phyloP scores from a whole-genome alignment of 2,797 vertebrate genomes.

The Microctenopoma lineatum region DNA sequence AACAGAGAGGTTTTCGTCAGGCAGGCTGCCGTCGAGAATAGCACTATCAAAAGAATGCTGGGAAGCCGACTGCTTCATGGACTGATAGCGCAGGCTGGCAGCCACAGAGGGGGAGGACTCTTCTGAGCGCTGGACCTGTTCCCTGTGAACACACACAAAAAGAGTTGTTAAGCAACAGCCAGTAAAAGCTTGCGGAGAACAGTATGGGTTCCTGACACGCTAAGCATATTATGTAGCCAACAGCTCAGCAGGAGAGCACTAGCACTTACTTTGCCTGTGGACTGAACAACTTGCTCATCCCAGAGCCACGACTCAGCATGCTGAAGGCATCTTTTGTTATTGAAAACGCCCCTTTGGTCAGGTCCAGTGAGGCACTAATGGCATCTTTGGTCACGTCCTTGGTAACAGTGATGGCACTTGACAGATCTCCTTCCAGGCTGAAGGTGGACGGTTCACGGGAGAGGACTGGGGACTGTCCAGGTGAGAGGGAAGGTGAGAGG shows the following conservation, averaged over 20 bases:
- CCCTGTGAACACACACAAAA: slow-evolving; percentile 75
- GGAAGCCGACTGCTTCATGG: slow-evolving; percentile 90
- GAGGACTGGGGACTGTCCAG: slow-evolving; percentile 62
- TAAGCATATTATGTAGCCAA: slow-evolving; percentile 17
- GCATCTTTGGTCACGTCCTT: slow-evolving; percentile 96
- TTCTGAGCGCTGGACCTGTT: slow-evolving; percentile 83
- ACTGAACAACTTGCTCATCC: slow-evolving; percentile 91
- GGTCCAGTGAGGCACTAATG: slow-evolving; percentile 90
- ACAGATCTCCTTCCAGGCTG: slow-evolving; percentile 91
- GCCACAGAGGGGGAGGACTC: slow-evolving; percentile 79
- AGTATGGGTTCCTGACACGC: slow-evolving; percentile 28
- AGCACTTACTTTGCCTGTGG: slow-evolving; percentile 72
- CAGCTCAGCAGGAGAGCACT: slow-evolving; percentile 33
- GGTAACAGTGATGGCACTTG: slow-evolving; percentile 90
- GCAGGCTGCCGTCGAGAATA: slow-evolving; percentile 89
- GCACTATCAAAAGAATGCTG: slow-evolving; percentile 94
- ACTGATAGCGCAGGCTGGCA: slow-evolving; percentile 82
- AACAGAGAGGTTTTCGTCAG: slow-evolving; percentile 91
- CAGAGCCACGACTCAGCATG: slow-evolving; percentile 89
- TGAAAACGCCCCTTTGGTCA: slow-evolving; percentile 96
- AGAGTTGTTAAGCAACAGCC: slow-evolving; percentile 5
- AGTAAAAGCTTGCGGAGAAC: slow-evolving; percentile 36
- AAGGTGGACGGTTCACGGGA: slow-evolving; percentile 78
- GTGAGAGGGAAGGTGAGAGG: slow-evolving; percentile 72
- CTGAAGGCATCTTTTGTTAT: slow-evolving; percentile 94